Percentiles rank a stretch among this genome's conserved stretches.
Conservation (phyloP, 2,113 vertebrate genomes). For the Sterrhoptilus dennistouni region DNA sequence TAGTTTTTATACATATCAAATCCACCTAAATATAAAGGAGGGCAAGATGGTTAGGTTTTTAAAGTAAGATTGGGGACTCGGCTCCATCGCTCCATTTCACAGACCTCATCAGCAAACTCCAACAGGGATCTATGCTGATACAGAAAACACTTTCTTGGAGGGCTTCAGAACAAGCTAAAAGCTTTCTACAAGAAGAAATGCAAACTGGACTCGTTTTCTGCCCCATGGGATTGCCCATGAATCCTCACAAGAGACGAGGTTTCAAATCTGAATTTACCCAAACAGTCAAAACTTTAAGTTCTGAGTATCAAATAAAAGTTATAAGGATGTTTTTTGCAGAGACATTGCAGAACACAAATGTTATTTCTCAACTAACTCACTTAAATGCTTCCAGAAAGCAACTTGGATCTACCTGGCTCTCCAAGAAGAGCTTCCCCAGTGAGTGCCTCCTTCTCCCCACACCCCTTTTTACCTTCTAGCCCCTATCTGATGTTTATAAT, state of each 20-base stretch:
- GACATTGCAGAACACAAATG: background rate
- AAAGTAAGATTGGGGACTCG: background rate
- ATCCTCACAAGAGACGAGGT: accelerated
- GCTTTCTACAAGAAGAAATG: background rate
- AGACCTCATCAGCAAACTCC: background rate
- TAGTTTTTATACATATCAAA: background rate
- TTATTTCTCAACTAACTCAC: background rate
- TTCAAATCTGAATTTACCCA: background rate
- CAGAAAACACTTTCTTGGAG: background rate
- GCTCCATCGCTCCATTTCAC: background rate
- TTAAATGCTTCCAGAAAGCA: background rate
- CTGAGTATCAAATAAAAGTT: background rate
- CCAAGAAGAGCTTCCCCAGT: background rate
- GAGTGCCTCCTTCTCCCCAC: background rate
- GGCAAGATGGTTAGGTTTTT: background rate
- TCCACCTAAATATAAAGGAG: background rate
- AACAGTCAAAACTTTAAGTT: background rate
- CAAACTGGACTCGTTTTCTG: background rate
- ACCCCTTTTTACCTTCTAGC: slow-evolving; percentile 7
- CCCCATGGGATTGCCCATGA: background rate
- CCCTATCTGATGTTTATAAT: slow-evolving; percentile 56
- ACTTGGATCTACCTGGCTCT: background rate
- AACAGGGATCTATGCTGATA: background rate
- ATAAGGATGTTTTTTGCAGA: background rate
- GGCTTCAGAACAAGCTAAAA: background rate